Base-by-base conservation (phyloP, 2,888 invertebrate genomes). In the Enchytraeus crypticus region DNA sequence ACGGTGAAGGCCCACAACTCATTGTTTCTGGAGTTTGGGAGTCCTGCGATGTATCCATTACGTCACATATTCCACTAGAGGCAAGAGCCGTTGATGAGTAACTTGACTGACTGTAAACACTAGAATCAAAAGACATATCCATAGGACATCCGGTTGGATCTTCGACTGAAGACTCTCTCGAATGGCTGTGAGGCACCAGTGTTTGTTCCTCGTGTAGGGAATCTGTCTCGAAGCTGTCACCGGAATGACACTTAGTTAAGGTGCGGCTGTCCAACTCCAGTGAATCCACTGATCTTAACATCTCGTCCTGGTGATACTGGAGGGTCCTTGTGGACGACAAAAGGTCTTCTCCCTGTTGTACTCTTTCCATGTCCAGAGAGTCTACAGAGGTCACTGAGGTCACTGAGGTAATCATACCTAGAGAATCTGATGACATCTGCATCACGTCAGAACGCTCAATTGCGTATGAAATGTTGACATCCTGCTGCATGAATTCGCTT, bases 81-180 rank as follows among this genome's bases (percentile, higher is more conserved):
- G 59, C 47, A 34, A 68, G 57, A 18, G 66, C 65, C 38, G 64
- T 64, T 38, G 65, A 62, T 11, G 67, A 68, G 38, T 64, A 67
- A 46, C 68, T 68, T 27, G 60, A 60, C 46, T 67, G 69, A 46
- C 69, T 69, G 62, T 62, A 69, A 18, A 64, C 66, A 33, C 71
- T 72, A 21, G 77, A 76, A 64, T 77, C 77, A 51, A 71, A 66
- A n/a, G 77, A 77, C 34, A 75, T 74, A 60, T 74, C 73, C 76
- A 77, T 76, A 26, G 74, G 30, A 64, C 56, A 54, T 32, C 43
- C 43, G 14, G 71, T 53, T 21, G 65, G 64, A 5, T 68, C 57
- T 53, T 72, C 71, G 49, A 73, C 63, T n/a, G n/a, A n/a, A 21
- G 73, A 74, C 53, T 75, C 76, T 14, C 71, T 69, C 11, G 75